Percentiles rank a stretch among this genome's conserved stretches.
phyloP scores from a whole-genome alignment of 1,140 invertebrate species.

The Rhopalosiphum maidis region DNA sequence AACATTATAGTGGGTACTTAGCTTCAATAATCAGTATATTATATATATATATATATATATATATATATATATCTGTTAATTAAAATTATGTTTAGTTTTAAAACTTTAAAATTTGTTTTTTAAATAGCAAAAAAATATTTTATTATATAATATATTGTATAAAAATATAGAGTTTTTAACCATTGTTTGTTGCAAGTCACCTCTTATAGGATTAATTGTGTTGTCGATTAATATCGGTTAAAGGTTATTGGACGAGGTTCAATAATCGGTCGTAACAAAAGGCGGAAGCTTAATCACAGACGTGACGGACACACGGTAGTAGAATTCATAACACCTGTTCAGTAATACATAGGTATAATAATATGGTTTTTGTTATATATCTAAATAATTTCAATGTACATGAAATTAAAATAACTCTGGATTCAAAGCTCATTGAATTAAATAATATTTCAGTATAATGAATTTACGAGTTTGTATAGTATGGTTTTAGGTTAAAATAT shows the following conservation, averaged over 20 bases:
- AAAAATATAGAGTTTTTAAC: background rate
- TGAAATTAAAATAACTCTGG: background rate
- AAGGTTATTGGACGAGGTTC: conserved; percentile 55
- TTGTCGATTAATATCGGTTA: conserved; percentile 14
- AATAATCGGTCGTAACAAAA: conserved; percentile 54
- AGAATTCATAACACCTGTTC: conserved; percentile 52
- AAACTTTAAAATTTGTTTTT: background rate
- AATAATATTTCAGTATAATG: background rate
- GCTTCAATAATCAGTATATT: background rate
- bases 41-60: background rate
- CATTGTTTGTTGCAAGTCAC: background rate
- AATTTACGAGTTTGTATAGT: background rate
- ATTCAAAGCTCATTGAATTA: background rate
- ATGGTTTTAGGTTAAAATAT: background rate
- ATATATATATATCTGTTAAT: background rate
- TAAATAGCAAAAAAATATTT: background rate
- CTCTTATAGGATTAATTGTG: background rate
- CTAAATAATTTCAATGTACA: background rate
- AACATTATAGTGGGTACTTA: background rate
- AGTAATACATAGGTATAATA: background rate
- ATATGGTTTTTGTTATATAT: background rate
- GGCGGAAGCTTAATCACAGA: conserved; percentile 48
- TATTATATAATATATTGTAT: background rate
- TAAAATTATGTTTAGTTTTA: background rate
- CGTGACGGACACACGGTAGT: conserved; percentile 53